Evolutionary conservation across 2,113 vertebrate genomes (phyloP).

Genomic region (Polypterus senegalus): DNA sequence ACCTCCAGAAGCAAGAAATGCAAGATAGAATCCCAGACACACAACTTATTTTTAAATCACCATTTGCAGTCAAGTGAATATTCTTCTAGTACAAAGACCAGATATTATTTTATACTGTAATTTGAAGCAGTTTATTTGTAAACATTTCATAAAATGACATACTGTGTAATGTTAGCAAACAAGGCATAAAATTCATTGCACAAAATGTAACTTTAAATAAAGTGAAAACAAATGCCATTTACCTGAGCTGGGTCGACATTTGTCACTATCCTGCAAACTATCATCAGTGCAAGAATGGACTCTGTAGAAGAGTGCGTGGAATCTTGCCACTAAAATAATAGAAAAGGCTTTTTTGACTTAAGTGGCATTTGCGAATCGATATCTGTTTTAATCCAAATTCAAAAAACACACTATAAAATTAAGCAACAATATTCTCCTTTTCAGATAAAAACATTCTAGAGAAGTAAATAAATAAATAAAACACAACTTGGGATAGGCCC

Average conservation of each 20-base stretch:
- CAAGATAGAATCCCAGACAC: no score
- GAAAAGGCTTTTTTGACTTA: not conserved
- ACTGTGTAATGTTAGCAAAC: no score
- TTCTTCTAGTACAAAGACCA: no score
- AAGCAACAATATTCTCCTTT: not conserved
- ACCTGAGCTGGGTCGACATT: not conserved
- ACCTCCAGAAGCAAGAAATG: no score
- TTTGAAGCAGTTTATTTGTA: no score
- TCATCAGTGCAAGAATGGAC: not conserved
- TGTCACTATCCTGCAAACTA: not conserved
- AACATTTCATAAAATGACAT: no score
- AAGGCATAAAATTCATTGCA: no score
- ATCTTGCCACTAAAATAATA: conserved; percentile 1
- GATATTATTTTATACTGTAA: no score
- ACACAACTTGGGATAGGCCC: no score
- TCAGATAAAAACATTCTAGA: not conserved
- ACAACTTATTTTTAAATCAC: no score
- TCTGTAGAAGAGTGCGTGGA: conserved; percentile 1
- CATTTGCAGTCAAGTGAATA: no score
- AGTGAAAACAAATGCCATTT: not conserved
- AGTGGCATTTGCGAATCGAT: not conserved
- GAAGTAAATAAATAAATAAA: not conserved
- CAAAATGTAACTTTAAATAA: not conserved
- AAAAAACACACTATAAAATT: not conserved
- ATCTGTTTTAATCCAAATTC: no score